Base-by-base conservation (phyloP, 2,888 invertebrate species). In the Caenorhabditis uteleia region DNA sequence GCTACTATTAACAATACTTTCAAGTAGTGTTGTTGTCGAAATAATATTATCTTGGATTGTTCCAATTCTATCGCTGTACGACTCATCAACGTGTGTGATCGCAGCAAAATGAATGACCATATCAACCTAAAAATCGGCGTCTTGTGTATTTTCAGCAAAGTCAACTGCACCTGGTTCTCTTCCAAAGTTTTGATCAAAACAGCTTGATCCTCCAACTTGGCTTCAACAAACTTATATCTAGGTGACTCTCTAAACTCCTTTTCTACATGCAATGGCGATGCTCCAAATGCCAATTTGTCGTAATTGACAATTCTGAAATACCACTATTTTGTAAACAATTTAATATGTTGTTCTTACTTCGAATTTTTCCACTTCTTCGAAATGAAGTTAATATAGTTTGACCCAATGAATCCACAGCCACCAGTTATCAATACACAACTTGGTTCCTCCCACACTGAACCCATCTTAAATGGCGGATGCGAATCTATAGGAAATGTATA, bases 51-150 rank as follows among this genome's bases (percentile, higher is more conserved):
- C 81, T 39, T 68, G 75, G 27, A 82, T 79, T 18, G 82, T 81
- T 23, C 82, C 82, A 21, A 82, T 75, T 21, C 82, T 67, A 53
- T 83, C 77, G 20, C 67, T 69, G 69, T 82, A 82, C n/a, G 80
- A 82, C 42, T 82, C 82, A 60, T 82, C 82, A 21, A 82, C 82
- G 50, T 82, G 82, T 8, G 82, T 82, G 53, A 82, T 82, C 23
- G 82, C 82, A 23, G 82, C 82, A 31, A 82, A 82, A 58, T 82
- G 81, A 38, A 82, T 79, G 6, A 82, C 71, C 61, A 73, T 74
- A 42, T 79, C 78, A 25, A 78, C 65, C 70, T 76, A 42, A 48
- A 70, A 49, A 18, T 4, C 46, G n/a, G 6, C 20, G 8, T 27
- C 18, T 7, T 39, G 18, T n/a, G 16, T 3, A 27, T n/a, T 23